Conservation (phyloP, 2,888 invertebrate genomes). For the Andrena bucephala region DNA sequence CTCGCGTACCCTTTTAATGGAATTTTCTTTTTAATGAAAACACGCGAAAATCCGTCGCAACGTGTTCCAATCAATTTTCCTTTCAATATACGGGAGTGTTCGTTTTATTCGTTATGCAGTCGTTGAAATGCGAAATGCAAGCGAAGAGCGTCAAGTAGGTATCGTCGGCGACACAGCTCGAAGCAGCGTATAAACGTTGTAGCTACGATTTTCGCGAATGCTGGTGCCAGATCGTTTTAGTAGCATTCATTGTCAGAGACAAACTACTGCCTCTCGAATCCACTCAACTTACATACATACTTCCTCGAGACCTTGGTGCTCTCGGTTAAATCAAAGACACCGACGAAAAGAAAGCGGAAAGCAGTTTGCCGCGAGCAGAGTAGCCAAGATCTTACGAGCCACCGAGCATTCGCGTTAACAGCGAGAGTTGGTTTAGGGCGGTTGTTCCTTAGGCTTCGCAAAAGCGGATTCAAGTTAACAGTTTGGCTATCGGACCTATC, state of each 20-base stretch:
- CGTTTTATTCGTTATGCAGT: background rate
- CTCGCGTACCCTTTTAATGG: background rate
- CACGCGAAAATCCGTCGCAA: background rate
- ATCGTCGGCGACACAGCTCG: too few relatives aligned
- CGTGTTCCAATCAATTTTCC: background rate
- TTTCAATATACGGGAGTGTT: background rate
- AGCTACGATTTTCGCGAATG: too few relatives aligned
- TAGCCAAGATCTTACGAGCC: constrained; percentile 38
- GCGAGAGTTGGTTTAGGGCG: constrained; percentile 6
- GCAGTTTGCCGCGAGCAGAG: constrained; percentile 4
- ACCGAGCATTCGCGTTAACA: constrained; percentile 16
- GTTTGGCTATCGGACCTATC: background rate
- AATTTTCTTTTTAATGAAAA: constrained; percentile 6
- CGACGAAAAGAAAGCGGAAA: constrained; percentile 10
- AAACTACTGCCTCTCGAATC: too few relatives aligned
- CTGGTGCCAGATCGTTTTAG: too few relatives aligned
- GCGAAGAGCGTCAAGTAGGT: constrained; percentile 7
- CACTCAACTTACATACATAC: background rate
- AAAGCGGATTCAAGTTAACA: constrained; percentile 45
- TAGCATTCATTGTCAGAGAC: too few relatives aligned
- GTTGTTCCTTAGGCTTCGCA: constrained; percentile 12
- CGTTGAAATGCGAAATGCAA: background rate
- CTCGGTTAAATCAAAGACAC: background rate
- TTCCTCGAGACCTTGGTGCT: background rate
- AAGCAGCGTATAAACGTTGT: too few relatives aligned